Evolutionary conservation across 2,113 vertebrate genomes (phyloP), one percentile per base, ranked within the genome.

Genomic region (Enhydra lutris): DNA sequence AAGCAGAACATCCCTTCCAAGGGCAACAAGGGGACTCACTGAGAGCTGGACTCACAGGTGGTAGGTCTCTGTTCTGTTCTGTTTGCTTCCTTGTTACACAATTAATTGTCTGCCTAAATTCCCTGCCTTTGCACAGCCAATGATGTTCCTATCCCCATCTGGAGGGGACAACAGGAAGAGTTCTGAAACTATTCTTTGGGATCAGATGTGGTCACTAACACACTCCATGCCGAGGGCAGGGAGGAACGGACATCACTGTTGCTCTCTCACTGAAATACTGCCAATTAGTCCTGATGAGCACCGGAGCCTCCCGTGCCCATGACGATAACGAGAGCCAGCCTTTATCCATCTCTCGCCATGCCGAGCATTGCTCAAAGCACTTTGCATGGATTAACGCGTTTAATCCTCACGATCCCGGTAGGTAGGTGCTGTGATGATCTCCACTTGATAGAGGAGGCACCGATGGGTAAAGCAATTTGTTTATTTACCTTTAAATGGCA

Each of bases 1-100:
- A 89, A 91, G 85, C 65, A 89, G 59, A 95, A 61, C 91, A 95
- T 91, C 67, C 85, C 78, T 78, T 91, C 95, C 85, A 87, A 63
- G 57, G 26, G 7, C 90, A 67, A 89, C 83, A 50, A 80, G 55
- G 67, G 79, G 47, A 92, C 85, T 95, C 84, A 10, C 80, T 36
- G 50, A 94, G 50, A 96, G 83, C n/a, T 94, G 59, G 36, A 47
- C 96, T 82, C 91, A 57, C 73, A 65, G 59, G 52, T 18, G 23
- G 74, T 67, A 29, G 67, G 34, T 95, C 92, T 96, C 88, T 81
- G 50, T 69, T 93, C 31, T 47, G 15, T 85, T 84, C 20, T 95
- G 83, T 18, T 87, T 78, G 67, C n/a, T 87, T 65, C 63, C 26
- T 89, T 59, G 45, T 89, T 88, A 67, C 4, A 52, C 61, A 73